A percentile compares a stretch with the other conserved stretches of the same genome.
phyloP scores from a whole-genome alignment of 2,113 vertebrate species.

The Rousettus leschenaultii region DNA sequence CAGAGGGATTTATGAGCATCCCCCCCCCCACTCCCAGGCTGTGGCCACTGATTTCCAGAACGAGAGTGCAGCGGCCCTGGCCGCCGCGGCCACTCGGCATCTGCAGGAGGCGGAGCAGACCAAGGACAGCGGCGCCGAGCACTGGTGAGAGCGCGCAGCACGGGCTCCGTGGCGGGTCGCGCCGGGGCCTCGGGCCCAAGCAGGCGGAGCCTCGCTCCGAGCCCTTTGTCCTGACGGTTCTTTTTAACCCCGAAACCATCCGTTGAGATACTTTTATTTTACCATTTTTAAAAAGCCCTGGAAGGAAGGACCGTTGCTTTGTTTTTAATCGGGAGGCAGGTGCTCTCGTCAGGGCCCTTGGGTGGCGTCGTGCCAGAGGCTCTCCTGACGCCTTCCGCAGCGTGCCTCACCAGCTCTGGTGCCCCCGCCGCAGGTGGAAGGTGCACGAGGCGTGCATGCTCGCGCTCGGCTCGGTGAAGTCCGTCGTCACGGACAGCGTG shows the following conservation, averaged over 20 bases:
- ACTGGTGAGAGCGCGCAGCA: slow-evolving; percentile 86
- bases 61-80: slow-evolving; percentile 95
- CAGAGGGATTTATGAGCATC: background rate
- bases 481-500: slow-evolving; percentile 94
- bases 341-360: too few species aligned
- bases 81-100: slow-evolving; percentile 94
- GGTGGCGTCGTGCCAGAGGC: too few species aligned
- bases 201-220: background rate
- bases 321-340: background rate
- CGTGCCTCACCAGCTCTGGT: background rate
- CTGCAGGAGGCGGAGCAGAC: slow-evolving; percentile 97
- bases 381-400: too few species aligned
- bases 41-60: slow-evolving; percentile 98
- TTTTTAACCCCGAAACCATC: background rate
- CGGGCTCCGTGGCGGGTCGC: too few species aligned
- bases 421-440: slow-evolving; percentile 91
- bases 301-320: background rate
- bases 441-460: slow-evolving; percentile 98
- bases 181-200: background rate
- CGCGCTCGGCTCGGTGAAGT: slow-evolving; percentile 96
- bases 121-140: slow-evolving; percentile 88
- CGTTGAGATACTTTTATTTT: background rate
- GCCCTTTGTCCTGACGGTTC: background rate
- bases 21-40: slow-evolving; percentile 84
- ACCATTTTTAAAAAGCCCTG: background rate